phyloP scores from a whole-genome alignment of 2,888 invertebrate genomes.

The Protodeltote pygarga region DNA sequence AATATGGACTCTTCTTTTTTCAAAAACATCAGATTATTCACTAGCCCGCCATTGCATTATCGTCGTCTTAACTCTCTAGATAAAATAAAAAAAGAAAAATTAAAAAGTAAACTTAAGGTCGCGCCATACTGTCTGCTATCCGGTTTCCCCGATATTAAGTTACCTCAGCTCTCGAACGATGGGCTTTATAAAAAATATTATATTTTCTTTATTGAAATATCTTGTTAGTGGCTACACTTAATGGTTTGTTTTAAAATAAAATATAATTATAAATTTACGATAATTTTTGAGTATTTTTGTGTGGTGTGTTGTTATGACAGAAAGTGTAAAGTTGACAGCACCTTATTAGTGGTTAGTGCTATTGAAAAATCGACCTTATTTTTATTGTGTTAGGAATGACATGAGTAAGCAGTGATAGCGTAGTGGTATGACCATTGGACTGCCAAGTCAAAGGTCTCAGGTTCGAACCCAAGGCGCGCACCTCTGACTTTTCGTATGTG shows the following conservation, averaged over 20 bases:
- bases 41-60: constrained; percentile 54
- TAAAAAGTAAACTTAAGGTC: constrained; percentile 78
- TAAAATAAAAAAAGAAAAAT: constrained; percentile 69
- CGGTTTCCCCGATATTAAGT: constrained; percentile 82
- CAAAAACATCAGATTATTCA: too few relatives aligned
- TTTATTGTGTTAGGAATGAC: too few relatives aligned
- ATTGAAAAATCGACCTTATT: too few relatives aligned
- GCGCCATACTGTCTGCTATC: constrained; percentile 87
- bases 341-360: too few relatives aligned
- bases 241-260: constrained; percentile 45
- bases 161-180: constrained; percentile 69
- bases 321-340: not conserved
- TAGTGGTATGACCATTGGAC: too few relatives aligned
- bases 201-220: constrained; percentile 79
- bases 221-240: constrained; percentile 53
- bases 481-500: too few relatives aligned
- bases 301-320: constrained; percentile 6
- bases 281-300: constrained; percentile 19
- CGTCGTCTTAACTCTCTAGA: constrained; percentile 75
- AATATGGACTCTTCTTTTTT: too few relatives aligned
- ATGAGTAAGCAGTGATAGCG: too few relatives aligned
- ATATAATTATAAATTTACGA: constrained; percentile 40
- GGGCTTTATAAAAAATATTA: constrained; percentile 72
- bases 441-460: too few relatives aligned
- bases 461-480: too few relatives aligned